Conservation (phyloP, 2,888 invertebrate species). For the Cosmorhoe ocellata region DNA sequence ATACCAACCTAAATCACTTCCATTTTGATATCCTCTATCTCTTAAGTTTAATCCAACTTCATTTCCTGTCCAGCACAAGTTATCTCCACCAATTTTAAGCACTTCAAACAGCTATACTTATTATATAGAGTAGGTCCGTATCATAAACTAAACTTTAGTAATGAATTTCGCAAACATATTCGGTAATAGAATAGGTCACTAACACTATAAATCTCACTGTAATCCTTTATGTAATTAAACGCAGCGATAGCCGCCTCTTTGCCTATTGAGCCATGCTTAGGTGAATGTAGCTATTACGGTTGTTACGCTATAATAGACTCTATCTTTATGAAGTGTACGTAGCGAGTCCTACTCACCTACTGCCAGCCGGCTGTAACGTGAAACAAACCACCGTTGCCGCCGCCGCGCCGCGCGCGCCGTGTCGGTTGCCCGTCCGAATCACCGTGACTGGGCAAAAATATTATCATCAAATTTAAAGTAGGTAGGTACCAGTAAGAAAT, state of each 20-base stretch:
- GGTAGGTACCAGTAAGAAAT: neutral
- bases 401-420: no score
- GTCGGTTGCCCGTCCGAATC: conserved; percentile 28
- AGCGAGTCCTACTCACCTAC: neutral
- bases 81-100: no score
- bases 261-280: no score
- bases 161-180: conserved; percentile 1
- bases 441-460: conserved; percentile 47
- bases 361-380: neutral
- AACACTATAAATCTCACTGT: conserved; percentile 6
- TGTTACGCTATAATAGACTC: neutral
- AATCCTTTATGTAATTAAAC: conserved; percentile 8
- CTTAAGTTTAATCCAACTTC: conserved; percentile 22
- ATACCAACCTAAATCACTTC: no score
- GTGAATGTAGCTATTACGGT: no score
- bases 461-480: conserved; percentile 22
- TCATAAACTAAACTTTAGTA: no score
- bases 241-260: neutral
- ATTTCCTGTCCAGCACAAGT: conserved; percentile 14
- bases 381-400: no score
- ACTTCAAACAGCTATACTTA: no score
- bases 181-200: conserved; percentile 1
- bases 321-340: neutral
- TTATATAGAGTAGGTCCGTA: no score
- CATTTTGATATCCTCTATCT: conserved; percentile 20